Evolutionary conservation across 2,888 invertebrate species (phyloP).

Genomic region (Chydorus sphaericus): DNA sequence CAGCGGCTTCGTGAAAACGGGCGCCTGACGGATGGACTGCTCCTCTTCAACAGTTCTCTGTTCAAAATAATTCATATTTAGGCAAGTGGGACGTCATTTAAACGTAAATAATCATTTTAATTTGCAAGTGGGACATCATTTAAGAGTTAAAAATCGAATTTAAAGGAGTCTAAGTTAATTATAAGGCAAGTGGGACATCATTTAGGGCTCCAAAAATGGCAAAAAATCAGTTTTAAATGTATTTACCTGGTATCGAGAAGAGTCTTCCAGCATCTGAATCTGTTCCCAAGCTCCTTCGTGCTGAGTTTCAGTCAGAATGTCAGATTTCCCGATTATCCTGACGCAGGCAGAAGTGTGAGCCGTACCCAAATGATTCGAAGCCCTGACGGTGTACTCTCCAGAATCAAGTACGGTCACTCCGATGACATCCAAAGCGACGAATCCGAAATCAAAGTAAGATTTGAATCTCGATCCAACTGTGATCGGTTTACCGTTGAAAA

Average conservation of each 20-base stretch:
- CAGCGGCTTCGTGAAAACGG: constrained; percentile 70
- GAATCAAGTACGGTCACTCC: constrained; percentile 87
- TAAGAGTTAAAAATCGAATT: too few relatives aligned
- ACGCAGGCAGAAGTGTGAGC: constrained; percentile 85
- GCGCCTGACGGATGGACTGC: constrained; percentile 66
- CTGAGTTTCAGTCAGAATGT: constrained; percentile 73
- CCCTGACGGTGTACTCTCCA: constrained; percentile 86
- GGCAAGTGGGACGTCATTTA: too few relatives aligned
- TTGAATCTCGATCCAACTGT: constrained; percentile 80
- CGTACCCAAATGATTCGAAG: constrained; percentile 82
- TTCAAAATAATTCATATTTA: too few relatives aligned
- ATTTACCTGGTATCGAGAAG: constrained; percentile 42
- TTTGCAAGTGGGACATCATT: too few relatives aligned
- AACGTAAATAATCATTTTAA: too few relatives aligned
- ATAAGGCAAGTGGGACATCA: too few relatives aligned
- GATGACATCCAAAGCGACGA: constrained; percentile 87
- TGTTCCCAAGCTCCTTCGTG: constrained; percentile 84
- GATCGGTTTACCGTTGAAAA: constrained; percentile 77
- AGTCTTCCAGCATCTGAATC: constrained; percentile 76
- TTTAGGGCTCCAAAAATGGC: too few relatives aligned
- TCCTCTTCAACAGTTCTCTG: too few relatives aligned
- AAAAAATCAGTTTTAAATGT: too few relatives aligned
- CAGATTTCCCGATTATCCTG: constrained; percentile 63
- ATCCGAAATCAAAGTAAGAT: constrained; percentile 93
- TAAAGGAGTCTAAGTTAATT: too few relatives aligned